phyloP scores from a whole-genome alignment of 2,797 vertebrate genomes.

The Harpagifer antarcticus region DNA sequence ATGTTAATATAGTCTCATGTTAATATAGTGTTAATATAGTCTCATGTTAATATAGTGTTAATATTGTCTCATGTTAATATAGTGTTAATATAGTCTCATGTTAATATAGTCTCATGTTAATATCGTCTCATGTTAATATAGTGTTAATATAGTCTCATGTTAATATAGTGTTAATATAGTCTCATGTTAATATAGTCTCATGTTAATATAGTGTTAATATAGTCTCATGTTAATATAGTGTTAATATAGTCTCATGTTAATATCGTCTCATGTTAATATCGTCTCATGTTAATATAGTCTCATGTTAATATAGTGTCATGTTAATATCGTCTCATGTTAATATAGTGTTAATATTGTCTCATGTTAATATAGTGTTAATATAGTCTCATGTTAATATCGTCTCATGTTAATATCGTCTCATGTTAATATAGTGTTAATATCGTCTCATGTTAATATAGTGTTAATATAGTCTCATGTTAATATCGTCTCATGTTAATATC shows the following conservation, averaged over 20 bases:
- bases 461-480: no score
- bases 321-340: slow-evolving; percentile 21
- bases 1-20: slow-evolving; percentile 22
- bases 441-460: slow-evolving; percentile 20
- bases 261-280: slow-evolving; percentile 21
- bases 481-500: slow-evolving; percentile 21
- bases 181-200: slow-evolving; percentile 20
- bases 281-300: slow-evolving; percentile 19
- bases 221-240: slow-evolving; percentile 20
- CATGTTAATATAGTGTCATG: no score
- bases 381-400: no score
- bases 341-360: no score
- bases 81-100: slow-evolving; percentile 17
- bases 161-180: no score
- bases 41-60: no score
- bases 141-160: slow-evolving; percentile 21
- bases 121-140: slow-evolving; percentile 21
- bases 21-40: no score
- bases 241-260: no score
- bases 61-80: slow-evolving; percentile 21
- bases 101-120: no score
- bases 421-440: no score
- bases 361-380: no score
- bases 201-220: no score
- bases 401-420: slow-evolving; percentile 20